These are phyloP conservation scores for Drosophila cardini DNA, from an alignment of 1,140 invertebrate genomes.

Conservation along the genomic window DNA sequence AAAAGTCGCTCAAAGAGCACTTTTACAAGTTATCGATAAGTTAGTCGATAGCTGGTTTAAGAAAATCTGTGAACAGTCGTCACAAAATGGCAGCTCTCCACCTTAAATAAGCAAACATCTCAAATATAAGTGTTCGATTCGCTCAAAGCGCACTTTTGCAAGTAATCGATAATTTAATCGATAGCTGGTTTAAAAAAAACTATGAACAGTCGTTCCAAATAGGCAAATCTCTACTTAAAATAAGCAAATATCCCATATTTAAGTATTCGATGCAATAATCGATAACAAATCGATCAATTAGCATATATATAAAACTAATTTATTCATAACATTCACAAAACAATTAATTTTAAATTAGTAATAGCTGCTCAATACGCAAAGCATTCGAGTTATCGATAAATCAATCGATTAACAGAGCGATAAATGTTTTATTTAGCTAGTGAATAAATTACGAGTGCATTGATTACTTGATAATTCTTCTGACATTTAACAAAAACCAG, in stretches of 20 bases:
- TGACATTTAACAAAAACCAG: slow-evolving; percentile 12
- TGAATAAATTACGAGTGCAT: background rate
- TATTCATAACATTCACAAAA: background rate
- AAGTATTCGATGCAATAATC: slow-evolving; percentile 11
- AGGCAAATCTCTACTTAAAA: too few relatives aligned
- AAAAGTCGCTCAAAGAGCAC: background rate
- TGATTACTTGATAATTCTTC: slow-evolving; percentile 7
- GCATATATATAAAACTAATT: background rate
- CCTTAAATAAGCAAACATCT: background rate
- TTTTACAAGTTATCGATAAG: slow-evolving; percentile 1
- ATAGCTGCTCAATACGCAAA: background rate
- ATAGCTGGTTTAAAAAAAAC: background rate
- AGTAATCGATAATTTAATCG: too few relatives aligned
- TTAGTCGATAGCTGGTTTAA: background rate
- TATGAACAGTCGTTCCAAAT: too few relatives aligned
- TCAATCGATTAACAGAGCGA: background rate
- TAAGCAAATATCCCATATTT: background rate
- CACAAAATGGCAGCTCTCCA: background rate
- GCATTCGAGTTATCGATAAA: background rate
- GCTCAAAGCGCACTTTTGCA: too few relatives aligned
- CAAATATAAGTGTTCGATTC: too few relatives aligned
- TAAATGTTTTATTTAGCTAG: background rate
- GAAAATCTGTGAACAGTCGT: background rate
- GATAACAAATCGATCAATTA: background rate
- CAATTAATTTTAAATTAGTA: background rate